phyloP scores from a whole-genome alignment of 2,797 vertebrate species.

The Acrocephalus scirpaceus region DNA sequence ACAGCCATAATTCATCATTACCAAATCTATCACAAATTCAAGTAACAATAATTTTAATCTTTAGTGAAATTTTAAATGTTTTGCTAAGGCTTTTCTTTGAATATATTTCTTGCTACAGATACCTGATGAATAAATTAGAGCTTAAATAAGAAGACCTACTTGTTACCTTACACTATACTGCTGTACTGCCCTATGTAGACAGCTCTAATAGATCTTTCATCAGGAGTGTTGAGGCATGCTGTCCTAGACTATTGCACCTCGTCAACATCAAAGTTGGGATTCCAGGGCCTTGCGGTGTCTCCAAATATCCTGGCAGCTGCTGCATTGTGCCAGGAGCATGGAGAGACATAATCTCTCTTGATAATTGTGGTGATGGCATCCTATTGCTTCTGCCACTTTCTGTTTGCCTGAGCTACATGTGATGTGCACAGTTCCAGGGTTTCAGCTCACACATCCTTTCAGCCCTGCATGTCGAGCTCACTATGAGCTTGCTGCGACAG shows the following conservation, averaged over 20 bases:
- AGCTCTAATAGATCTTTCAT: not conserved
- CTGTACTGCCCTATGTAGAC: not conserved
- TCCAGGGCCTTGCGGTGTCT: not conserved
- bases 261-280: not conserved
- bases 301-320: not conserved
- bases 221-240: not conserved
- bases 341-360: not conserved
- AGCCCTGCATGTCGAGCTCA: rapidly evolving
- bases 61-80: not conserved
- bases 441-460: not conserved
- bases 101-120: not conserved
- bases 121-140: not conserved
- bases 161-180: not conserved
- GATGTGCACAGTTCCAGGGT: not conserved
- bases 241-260: not conserved
- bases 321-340: not conserved
- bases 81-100: not conserved
- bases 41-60: not conserved
- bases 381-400: not conserved
- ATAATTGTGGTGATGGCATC: not conserved
- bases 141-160: not conserved
- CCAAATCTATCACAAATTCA: not conserved
- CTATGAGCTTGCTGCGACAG: not conserved
- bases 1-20: not conserved
- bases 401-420: not conserved